Percentiles rank a stretch among this genome's conserved stretches.
Conservation (phyloP, 2,113 vertebrate species). For the Elgaria multicarinata region DNA sequence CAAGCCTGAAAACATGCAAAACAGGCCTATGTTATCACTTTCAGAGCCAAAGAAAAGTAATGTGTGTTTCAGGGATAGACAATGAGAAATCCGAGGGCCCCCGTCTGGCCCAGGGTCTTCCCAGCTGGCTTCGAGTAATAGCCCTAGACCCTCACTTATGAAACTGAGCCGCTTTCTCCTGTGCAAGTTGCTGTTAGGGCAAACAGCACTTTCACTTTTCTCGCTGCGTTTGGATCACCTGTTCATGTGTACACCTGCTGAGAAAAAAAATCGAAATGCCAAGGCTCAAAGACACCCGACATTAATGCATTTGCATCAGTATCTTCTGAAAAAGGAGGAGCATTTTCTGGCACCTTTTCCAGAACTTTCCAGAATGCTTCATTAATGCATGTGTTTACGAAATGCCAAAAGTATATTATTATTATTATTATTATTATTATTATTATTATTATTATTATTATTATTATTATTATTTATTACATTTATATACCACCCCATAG, state of each 20-base stretch:
- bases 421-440: too few species aligned
- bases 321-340: neutral
- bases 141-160: neutral
- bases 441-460: too few species aligned
- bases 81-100: neutral
- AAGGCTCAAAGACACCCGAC: neutral
- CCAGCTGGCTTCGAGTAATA: neutral
- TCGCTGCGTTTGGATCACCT: neutral
- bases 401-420: conserved; percentile 1
- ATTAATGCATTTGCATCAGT: neutral
- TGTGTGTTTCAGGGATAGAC: neutral
- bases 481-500: too few species aligned
- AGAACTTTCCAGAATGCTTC: neutral
- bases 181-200: neutral
- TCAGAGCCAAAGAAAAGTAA: neutral
- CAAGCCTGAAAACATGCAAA: neutral
- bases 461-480: too few species aligned
- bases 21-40: neutral
- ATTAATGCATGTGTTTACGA: neutral
- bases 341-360: neutral
- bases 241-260: neutral
- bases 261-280: neutral
- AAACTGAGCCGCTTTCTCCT: neutral
- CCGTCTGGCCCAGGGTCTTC: neutral
- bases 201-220: neutral